Evolutionary conservation across 2,113 vertebrate genomes (phyloP), one percentile per base, ranked within the genome.

Genomic region (Marmota flaviventris): DNA sequence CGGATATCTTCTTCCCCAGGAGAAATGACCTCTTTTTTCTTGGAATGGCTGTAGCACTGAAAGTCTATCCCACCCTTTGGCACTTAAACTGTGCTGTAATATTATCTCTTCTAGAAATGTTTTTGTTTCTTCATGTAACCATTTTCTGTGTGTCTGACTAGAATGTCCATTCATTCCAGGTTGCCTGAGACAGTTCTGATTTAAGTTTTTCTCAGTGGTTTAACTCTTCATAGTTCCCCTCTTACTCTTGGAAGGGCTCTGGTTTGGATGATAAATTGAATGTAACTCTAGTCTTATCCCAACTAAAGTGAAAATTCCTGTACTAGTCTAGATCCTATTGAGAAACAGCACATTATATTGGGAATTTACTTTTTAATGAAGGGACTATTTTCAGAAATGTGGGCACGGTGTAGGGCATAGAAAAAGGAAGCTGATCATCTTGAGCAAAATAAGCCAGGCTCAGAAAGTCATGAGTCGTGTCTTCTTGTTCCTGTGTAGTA

Each of bases 1-100:
- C 95, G 82, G 81, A 92, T 92, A 37, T 96, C 81, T 87, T 58
- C 42, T 96, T 53, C 86, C 95, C 61, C 79, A 63, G 61, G 96
- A 97, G 95, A 92, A 94, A 95, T 95, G 86, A 92, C 91, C 96
- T 95, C 20, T 89, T 63, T 82, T 79, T 61, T 94, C 89, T 89
- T 96, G 95, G 95, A 93, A 95, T 17, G 32, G 29, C 65, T 85
- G 7, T 1, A 73, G 70, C 11, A 17, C 76, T 75, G 95, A 97
- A 97, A 97, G 9, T 63, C 69, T 86, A 39, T 75, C 83, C 89
- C 77, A 84, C 81, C 72, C 89, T 97, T 90, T 95, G 92, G 65
- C 89, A 87, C 42, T 96, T 67, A 76, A 61, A 17, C 83, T 85
- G 16, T 92, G 76, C 81, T 56, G 42, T 94, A 94, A 94, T 69